Percentiles rank a stretch among this genome's conserved stretches.
phyloP scores from a whole-genome alignment of 2,113 vertebrate genomes.

The Petrocephalus zakoni region DNA sequence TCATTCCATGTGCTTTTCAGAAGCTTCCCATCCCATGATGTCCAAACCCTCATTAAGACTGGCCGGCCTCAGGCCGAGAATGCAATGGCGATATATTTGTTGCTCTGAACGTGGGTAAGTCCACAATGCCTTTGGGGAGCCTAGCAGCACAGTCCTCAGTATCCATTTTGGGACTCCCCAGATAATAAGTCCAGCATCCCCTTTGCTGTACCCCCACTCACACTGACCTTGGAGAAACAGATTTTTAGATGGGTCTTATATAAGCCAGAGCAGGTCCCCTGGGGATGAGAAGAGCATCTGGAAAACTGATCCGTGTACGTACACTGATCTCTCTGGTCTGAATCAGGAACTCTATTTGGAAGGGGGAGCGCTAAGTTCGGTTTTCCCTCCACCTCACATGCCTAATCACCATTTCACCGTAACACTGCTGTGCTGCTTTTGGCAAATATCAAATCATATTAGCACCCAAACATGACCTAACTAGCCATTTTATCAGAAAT shows the following conservation, averaged over 20 bases:
- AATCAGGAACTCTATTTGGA: background rate
- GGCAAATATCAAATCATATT: background rate
- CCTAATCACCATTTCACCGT: background rate
- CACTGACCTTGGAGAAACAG: background rate
- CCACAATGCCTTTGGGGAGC: background rate
- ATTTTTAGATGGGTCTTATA: background rate
- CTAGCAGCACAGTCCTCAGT: background rate
- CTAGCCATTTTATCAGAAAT: background rate
- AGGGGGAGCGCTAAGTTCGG: background rate
- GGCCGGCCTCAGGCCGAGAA: background rate
- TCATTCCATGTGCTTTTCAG: background rate
- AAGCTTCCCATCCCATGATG: background rate
- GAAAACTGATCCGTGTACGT: background rate
- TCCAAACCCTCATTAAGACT: background rate
- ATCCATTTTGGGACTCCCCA: background rate
- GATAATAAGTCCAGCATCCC: background rate
- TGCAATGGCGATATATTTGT: background rate
- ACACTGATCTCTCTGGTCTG: background rate
- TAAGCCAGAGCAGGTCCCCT: background rate
- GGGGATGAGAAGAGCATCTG: background rate
- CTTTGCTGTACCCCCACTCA: background rate
- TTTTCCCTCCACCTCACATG: background rate
- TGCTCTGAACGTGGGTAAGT: background rate
- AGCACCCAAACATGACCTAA: background rate
- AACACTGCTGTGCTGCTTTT: background rate